These are phyloP conservation scores for Thereuonema tuberculata DNA, from an alignment of 1,140 invertebrate genomes.

Conservation along the genomic window DNA sequence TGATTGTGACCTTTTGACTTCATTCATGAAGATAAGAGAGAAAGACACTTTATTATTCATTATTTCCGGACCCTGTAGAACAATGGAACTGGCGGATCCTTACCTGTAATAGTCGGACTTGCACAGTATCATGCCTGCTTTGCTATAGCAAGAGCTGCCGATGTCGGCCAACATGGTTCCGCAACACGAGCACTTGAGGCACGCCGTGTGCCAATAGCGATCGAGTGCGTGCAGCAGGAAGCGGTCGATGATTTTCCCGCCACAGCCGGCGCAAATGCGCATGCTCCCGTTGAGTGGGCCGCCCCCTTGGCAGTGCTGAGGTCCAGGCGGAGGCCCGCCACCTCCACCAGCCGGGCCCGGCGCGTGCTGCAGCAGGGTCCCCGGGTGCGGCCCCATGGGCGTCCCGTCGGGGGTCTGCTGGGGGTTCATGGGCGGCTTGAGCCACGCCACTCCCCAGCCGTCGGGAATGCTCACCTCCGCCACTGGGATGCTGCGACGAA, in stretches of 20 bases:
- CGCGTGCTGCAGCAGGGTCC: background rate
- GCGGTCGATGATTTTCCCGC: constrained; percentile 69
- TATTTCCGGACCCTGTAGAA: too few species aligned
- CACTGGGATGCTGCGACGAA: background rate
- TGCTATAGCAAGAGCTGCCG: constrained; percentile 76
- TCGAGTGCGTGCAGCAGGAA: constrained; percentile 76
- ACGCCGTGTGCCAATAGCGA: constrained; percentile 80
- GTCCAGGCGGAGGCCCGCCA: constrained; percentile 15
- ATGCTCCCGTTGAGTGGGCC: constrained; percentile 29
- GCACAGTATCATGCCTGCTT: constrained; percentile 82
- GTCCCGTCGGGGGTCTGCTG: background rate
- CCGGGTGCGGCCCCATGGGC: background rate
- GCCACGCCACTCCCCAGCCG: background rate
- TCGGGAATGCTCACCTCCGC: background rate
- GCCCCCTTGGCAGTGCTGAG: too few species aligned
- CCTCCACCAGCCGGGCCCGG: background rate
- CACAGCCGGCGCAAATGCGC: constrained; percentile 39
- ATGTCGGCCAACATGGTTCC: constrained; percentile 70
- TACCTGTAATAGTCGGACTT: constrained; percentile 86
- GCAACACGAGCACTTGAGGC: constrained; percentile 83
- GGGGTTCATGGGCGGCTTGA: background rate
- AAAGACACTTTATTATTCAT: too few species aligned
- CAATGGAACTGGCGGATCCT: too few species aligned
- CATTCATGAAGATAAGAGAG: too few species aligned
- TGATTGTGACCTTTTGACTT: too few species aligned